phyloP scores from a whole-genome alignment of 2,888 invertebrate genomes.

The Pachycephus smyrnensis region DNA sequence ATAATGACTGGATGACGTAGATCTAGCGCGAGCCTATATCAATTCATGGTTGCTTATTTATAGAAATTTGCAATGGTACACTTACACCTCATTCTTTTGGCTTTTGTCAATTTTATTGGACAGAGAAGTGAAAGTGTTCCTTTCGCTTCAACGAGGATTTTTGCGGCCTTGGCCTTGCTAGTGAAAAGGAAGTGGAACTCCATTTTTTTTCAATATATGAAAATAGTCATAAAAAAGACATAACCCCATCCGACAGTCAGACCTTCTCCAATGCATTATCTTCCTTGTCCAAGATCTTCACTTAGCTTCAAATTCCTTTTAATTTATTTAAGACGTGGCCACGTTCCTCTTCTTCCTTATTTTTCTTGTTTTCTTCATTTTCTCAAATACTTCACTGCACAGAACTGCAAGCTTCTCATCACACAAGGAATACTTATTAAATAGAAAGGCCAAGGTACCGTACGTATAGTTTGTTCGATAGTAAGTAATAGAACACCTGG shows the following conservation, averaged over 20 bases:
- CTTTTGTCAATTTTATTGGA: not conserved
- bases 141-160: conserved; percentile 1
- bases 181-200: conserved; percentile 1
- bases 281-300: not conserved
- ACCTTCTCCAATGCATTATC: not conserved
- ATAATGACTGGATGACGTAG: not conserved
- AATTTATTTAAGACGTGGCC: not conserved
- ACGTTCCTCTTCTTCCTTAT: not conserved
- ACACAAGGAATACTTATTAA: not conserved
- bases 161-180: conserved; percentile 2
- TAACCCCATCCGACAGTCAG: not conserved
- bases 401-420: not conserved
- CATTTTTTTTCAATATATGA: conserved; percentile 5
- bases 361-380: not conserved
- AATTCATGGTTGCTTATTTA: not conserved
- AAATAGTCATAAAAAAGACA: conserved; percentile 11
- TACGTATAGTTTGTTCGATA: conserved; percentile 15
- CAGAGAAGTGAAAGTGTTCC: conserved; percentile 11
- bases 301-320: not conserved
- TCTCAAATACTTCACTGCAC: not conserved
- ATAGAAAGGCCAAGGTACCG: not conserved
- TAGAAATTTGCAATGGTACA: not conserved
- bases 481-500: conserved; percentile 26
- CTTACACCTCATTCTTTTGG: not conserved
- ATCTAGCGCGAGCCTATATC: not conserved